A percentile compares a stretch with the other conserved stretches of the same genome.
Conservation (phyloP, 2,113 vertebrate species). For the Clarias magur region DNA sequence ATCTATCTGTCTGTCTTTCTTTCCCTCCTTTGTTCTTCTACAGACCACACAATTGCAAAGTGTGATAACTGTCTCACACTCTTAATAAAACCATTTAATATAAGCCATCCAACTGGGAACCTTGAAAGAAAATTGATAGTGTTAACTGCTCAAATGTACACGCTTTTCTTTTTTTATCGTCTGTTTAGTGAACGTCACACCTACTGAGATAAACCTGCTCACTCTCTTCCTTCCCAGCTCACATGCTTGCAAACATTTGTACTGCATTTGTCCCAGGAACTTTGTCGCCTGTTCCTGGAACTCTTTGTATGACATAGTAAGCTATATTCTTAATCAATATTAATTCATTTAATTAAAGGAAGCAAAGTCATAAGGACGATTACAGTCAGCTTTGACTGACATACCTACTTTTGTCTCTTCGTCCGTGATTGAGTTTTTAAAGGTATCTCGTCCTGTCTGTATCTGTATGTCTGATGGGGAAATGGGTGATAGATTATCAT, state of each 20-base stretch:
- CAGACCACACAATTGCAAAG: background rate
- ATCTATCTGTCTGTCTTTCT: background rate
- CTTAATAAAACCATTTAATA: background rate
- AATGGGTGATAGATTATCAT: conserved; percentile 11
- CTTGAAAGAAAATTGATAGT: background rate
- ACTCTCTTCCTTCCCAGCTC: background rate
- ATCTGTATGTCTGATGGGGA: background rate
- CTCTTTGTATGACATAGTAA: background rate
- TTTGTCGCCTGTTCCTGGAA: background rate
- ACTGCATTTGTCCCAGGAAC: background rate
- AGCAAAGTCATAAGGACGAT: background rate
- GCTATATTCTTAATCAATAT: background rate
- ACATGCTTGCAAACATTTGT: background rate
- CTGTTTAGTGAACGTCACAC: conserved; percentile 31
- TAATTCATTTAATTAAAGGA: background rate
- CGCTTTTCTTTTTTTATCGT: background rate
- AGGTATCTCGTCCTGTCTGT: background rate
- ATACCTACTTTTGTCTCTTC: background rate
- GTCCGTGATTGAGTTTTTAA: background rate
- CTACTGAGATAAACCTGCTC: background rate
- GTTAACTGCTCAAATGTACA: background rate
- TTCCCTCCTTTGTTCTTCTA: too few relatives aligned
- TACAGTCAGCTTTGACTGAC: background rate
- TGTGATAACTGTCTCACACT: conserved; percentile 14
- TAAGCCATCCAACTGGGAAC: background rate